A percentile compares a stretch with the other conserved stretches of the same genome.
phyloP scores from a whole-genome alignment of 2,797 vertebrate genomes.

The Lagorchestes hirsutus region DNA sequence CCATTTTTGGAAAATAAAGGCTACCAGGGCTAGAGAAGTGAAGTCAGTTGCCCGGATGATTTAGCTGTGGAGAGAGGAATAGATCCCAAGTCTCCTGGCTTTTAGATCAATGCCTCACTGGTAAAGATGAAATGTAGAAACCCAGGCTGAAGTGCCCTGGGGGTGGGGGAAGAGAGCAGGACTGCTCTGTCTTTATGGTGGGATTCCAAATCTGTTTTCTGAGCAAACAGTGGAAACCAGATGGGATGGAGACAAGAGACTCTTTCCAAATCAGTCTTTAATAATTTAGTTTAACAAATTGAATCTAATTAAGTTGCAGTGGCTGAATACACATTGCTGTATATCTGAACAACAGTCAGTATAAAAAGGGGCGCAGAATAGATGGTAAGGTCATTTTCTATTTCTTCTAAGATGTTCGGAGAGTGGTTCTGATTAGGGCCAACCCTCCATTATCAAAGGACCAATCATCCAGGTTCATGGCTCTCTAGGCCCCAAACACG shows the following conservation, averaged over 20 bases:
- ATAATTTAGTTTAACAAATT: slow-evolving; percentile 84
- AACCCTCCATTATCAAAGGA: slow-evolving; percentile 49
- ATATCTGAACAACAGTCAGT: slow-evolving; percentile 62
- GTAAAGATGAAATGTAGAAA: slow-evolving; percentile 59
- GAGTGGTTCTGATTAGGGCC: slow-evolving; percentile 32
- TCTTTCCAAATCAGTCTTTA: slow-evolving; percentile 81
- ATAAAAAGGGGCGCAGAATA: slow-evolving; percentile 77
- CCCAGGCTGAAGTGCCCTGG: background rate
- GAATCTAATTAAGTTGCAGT: slow-evolving; percentile 84
- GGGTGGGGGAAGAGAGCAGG: rapidly evolving
- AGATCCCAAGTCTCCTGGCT: background rate
- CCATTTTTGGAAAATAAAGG: background rate
- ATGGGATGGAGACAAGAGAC: slow-evolving; percentile 66
- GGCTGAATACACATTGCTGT: slow-evolving; percentile 69
- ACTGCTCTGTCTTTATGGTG: background rate
- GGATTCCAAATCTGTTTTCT: slow-evolving; percentile 60
- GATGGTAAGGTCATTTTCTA: slow-evolving; percentile 77
- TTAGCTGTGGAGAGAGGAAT: background rate
- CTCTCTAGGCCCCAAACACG: rapidly evolving
- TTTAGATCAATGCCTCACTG: background rate
- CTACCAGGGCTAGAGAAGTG: background rate
- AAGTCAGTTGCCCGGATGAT: background rate
- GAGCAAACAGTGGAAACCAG: slow-evolving; percentile 38
- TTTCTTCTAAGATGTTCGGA: slow-evolving; percentile 72
- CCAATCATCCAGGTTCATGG: background rate